A percentile compares a stretch with the other conserved stretches of the same genome.
phyloP scores from a whole-genome alignment of 2,113 vertebrate species.

The Sebastes fasciatus region DNA sequence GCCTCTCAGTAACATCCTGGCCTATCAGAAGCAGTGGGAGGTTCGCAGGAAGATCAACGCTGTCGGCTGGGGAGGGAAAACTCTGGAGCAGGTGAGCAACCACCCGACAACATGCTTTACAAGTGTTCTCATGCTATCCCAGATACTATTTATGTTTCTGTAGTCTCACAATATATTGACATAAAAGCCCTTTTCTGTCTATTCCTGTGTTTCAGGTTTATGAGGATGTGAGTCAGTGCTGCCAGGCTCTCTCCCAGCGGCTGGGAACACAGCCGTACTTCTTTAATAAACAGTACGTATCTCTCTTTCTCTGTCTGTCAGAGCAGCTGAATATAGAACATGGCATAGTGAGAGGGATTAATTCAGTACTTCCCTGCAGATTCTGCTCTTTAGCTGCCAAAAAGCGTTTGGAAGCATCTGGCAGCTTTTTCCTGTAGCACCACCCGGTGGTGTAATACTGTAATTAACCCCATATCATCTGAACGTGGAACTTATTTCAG shows the following conservation, averaged over 20 bases:
- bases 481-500: background rate
- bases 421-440: conserved; percentile 7
- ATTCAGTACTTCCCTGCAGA: background rate
- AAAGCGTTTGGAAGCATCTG: background rate
- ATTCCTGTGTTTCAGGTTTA: conserved; percentile 86
- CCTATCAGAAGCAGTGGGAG: conserved; percentile 98
- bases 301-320: background rate
- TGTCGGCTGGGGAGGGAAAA: conserved; percentile 95
- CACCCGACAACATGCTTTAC: accelerated
- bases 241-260: conserved; percentile 94
- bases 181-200: background rate
- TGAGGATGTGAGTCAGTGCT: conserved; percentile 96
- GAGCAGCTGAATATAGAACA: background rate
- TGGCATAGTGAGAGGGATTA: background rate
- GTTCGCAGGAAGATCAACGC: conserved; percentile 96
- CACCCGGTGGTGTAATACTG: conserved; percentile 41
- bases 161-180: background rate
- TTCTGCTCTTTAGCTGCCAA: background rate
- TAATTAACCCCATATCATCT: background rate
- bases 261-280: conserved; percentile 94
- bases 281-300: conserved; percentile 96
- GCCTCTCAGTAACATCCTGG: conserved; percentile 86
- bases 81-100: conserved; percentile 89
- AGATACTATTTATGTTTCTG: background rate
- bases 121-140: background rate